These are phyloP conservation scores for Manis pentadactyla DNA, from an alignment of 2,797 vertebrate species.

Conservation along the genomic window DNA sequence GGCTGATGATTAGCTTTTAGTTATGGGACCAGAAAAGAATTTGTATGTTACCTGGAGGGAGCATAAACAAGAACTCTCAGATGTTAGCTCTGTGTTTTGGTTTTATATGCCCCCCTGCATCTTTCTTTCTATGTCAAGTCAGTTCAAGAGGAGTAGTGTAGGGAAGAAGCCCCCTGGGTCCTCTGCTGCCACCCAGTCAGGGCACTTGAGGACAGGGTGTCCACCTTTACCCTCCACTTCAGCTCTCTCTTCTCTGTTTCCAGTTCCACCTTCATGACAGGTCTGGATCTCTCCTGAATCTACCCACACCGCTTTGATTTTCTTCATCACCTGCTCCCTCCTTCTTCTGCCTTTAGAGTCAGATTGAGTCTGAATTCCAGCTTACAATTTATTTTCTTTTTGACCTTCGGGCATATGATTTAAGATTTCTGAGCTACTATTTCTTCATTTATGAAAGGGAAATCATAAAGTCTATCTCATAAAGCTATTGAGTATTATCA, in stretches of 20 bases:
- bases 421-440: neutral
- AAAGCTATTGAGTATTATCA: neutral
- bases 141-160: neutral
- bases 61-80: neutral
- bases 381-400: neutral
- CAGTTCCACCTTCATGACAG: neutral
- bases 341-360: neutral
- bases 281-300: neutral
- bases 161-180: too few species aligned
- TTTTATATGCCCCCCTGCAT: neutral
- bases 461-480: neutral
- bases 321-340: neutral
- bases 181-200: neutral
- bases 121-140: conserved; percentile 26
- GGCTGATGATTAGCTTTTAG: neutral
- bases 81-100: neutral
- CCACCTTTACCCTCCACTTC: too few species aligned
- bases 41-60: neutral
- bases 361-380: neutral
- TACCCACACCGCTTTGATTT: neutral
- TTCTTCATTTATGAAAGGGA: neutral
- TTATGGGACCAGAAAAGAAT: neutral
- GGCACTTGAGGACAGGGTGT: neutral
- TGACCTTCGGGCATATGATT: neutral
- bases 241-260: neutral